Conservation (phyloP, 2,113 vertebrate species). For the Hemibates koningsi region DNA sequence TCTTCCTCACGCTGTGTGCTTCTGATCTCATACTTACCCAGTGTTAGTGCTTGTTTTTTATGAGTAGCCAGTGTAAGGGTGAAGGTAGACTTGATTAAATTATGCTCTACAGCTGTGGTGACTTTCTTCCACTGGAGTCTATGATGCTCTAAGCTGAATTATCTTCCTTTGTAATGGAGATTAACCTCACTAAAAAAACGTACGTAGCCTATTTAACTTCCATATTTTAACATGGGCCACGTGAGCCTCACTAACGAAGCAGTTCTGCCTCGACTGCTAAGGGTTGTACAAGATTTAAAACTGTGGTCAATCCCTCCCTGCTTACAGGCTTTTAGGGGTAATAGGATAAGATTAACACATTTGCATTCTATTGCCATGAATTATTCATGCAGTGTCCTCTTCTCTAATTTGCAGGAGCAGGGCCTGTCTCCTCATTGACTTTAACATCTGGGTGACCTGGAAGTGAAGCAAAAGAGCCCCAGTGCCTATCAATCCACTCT, state of each 20-base stretch:
- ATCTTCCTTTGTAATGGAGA: slow-evolving; percentile 56
- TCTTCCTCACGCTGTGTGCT: not conserved
- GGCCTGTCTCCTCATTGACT: slow-evolving; percentile 39
- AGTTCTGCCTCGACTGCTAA: slow-evolving; percentile 8
- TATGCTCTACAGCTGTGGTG: not conserved
- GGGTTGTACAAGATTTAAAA: slow-evolving; percentile 45
- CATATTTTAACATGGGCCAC: slow-evolving; percentile 31
- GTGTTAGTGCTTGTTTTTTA: not conserved
- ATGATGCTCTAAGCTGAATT: slow-evolving; percentile 1
- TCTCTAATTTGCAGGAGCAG: slow-evolving; percentile 57
- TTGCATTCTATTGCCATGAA: slow-evolving; percentile 57
- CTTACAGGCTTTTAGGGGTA: slow-evolving; percentile 60
- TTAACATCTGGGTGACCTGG: slow-evolving; percentile 61
- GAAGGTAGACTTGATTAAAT: slow-evolving; percentile 44
- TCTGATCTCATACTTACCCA: not conserved
- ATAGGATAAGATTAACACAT: slow-evolving; percentile 70
- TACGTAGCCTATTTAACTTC: slow-evolving; percentile 47
- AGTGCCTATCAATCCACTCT: not conserved
- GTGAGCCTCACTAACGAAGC: slow-evolving; percentile 14
- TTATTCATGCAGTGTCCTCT: slow-evolving; percentile 61
- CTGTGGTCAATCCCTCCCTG: slow-evolving; percentile 43
- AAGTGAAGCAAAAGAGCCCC: not conserved
- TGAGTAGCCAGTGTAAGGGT: slow-evolving; percentile 21
- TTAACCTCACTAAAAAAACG: slow-evolving; percentile 50
- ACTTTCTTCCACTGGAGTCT: not conserved